A percentile compares a stretch with the other conserved stretches of the same genome.
These are phyloP conservation scores for Oceanites oceanicus DNA, from an alignment of 2,113 vertebrate species.

Conservation along the genomic window DNA sequence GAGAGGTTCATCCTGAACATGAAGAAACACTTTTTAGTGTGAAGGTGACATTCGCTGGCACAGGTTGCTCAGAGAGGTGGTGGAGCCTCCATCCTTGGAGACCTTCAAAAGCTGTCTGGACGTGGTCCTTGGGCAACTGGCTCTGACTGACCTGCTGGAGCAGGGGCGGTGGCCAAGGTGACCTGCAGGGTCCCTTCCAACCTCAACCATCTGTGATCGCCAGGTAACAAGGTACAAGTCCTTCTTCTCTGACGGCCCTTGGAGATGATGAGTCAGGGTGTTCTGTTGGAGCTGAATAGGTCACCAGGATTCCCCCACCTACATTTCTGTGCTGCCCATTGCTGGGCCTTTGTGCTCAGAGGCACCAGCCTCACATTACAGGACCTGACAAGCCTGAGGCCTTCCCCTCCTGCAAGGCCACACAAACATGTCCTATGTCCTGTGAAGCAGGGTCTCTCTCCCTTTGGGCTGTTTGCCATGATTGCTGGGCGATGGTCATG, in stretches of 20 bases:
- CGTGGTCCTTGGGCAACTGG: accelerated
- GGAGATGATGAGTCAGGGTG: neutral
- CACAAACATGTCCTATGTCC: neutral
- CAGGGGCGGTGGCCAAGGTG: neutral
- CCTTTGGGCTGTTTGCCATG: neutral
- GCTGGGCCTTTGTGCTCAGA: neutral
- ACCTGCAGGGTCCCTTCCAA: neutral
- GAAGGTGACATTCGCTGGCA: neutral
- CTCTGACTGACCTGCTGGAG: neutral
- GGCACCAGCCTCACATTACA: neutral
- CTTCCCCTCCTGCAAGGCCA: neutral
- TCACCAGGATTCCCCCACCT: neutral
- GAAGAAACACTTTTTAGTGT: neutral
- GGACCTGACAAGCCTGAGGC: neutral
- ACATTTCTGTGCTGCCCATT: neutral
- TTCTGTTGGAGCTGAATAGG: neutral
- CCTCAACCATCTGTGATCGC: neutral
- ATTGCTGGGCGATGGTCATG: accelerated
- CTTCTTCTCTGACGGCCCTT: neutral
- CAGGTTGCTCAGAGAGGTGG: neutral
- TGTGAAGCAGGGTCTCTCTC: neutral
- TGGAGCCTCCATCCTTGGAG: neutral
- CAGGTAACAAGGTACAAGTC: neutral
- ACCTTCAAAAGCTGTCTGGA: neutral
- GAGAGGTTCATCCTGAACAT: neutral